These are phyloP conservation scores for Noctuana brunneofusca DNA, from an alignment of 2,888 invertebrate species.

Conservation along the genomic window DNA sequence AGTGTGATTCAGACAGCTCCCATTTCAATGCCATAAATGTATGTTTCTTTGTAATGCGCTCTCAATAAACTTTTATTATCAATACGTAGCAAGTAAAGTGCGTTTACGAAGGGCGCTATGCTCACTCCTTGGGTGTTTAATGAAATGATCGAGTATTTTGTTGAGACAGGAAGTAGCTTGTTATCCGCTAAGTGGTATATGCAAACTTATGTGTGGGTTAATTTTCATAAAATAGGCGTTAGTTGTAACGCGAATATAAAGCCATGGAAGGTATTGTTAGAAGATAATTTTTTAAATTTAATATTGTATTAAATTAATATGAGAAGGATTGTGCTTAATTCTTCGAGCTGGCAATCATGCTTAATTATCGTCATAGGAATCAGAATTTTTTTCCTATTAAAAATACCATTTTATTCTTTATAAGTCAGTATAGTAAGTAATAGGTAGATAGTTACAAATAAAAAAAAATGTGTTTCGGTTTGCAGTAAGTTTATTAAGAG, in stretches of 20 bases:
- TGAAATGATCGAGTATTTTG: slow-evolving; percentile 26
- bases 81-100: slow-evolving; percentile 24
- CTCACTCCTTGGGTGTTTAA: slow-evolving; percentile 8
- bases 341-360: no score
- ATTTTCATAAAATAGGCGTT: not conserved
- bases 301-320: no score
- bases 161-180: slow-evolving; percentile 25
- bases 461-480: no score
- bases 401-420: no score
- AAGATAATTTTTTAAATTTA: no score
- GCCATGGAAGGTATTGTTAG: no score
- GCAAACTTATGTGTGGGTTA: slow-evolving; percentile 18
- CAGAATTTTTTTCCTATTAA: no score
- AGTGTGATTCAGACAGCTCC: slow-evolving; percentile 40
- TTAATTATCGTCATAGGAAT: no score
- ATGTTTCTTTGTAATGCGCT: slow-evolving; percentile 37
- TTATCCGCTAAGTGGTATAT: slow-evolving; percentile 21
- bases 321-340: no score
- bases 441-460: no score
- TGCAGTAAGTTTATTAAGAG: no score
- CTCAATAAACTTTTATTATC: slow-evolving; percentile 41
- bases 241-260: not conserved
- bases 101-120: slow-evolving; percentile 14
- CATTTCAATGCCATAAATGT: slow-evolving; percentile 42
- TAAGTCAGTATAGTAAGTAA: no score